Conservation (phyloP, 2,113 vertebrate genomes). For the Bubo blakistoni region DNA sequence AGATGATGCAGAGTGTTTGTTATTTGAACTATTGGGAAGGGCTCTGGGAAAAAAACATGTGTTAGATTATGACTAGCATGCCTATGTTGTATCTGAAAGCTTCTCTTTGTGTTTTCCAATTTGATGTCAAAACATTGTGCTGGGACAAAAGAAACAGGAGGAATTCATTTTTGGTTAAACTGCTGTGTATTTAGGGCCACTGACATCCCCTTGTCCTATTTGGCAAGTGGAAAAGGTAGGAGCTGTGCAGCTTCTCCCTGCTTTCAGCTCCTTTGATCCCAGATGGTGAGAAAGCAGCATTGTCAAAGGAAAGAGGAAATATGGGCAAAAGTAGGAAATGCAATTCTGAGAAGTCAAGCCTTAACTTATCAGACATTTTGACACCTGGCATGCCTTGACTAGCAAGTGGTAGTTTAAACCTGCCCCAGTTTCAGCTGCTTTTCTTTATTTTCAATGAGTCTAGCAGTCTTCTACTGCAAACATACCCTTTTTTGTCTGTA, state of each 20-base stretch:
- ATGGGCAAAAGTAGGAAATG: background rate
- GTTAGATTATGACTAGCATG: background rate
- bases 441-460: background rate
- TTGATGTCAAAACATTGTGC: background rate
- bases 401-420: background rate
- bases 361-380: background rate
- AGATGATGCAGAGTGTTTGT: background rate
- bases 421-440: background rate
- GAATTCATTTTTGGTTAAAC: background rate
- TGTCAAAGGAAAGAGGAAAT: background rate
- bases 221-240: background rate
- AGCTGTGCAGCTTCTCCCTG: background rate
- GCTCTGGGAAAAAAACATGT: background rate
- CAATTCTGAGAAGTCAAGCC: background rate
- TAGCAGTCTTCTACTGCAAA: background rate
- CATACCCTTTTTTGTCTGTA: too few species aligned
- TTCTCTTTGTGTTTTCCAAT: background rate
- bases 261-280: background rate
- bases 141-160: background rate
- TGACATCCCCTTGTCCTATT: background rate
- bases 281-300: background rate
- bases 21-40: background rate
- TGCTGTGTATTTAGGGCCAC: background rate
- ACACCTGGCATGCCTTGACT: background rate
- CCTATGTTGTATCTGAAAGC: background rate